phyloP scores from a whole-genome alignment of 1,140 invertebrate genomes.

The Musca domestica region DNA sequence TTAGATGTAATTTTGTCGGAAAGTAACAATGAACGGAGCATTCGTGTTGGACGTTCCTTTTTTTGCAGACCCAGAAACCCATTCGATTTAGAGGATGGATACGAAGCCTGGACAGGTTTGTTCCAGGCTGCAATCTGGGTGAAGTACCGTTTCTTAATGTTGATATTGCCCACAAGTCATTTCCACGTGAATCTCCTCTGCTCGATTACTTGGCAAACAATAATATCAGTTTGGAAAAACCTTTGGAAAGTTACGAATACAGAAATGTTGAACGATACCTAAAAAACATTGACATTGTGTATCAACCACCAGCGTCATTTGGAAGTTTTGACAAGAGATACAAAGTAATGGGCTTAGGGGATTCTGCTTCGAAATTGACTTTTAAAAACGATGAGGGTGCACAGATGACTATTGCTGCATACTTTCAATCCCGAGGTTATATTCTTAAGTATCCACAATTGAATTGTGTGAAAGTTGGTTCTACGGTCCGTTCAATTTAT shows the following conservation, averaged over 20 bases:
- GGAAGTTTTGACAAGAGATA: slow-evolving; percentile 43
- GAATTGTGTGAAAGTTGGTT: slow-evolving; percentile 64
- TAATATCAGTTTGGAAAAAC: neutral
- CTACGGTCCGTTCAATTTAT: slow-evolving; percentile 56
- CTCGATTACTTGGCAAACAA: slow-evolving; percentile 47
- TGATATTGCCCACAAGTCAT: slow-evolving; percentile 72
- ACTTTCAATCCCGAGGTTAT: slow-evolving; percentile 51
- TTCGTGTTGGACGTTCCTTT: slow-evolving; percentile 55
- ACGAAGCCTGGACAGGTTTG: slow-evolving; percentile 70
- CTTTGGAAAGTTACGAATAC: too few species aligned
- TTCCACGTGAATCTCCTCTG: slow-evolving; percentile 58
- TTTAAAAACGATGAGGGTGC: slow-evolving; percentile 52
- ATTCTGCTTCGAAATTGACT: slow-evolving; percentile 36
- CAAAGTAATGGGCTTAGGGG: slow-evolving; percentile 55
- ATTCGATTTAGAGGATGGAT: slow-evolving; percentile 60
- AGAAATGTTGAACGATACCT: slow-evolving; percentile 26
- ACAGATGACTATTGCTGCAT: slow-evolving; percentile 56
- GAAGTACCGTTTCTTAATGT: slow-evolving; percentile 70
- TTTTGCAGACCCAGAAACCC: slow-evolving; percentile 41
- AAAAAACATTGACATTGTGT: slow-evolving; percentile 37
- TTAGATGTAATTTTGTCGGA: slow-evolving; percentile 74
- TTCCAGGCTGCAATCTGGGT: slow-evolving; percentile 74
- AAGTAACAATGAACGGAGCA: slow-evolving; percentile 57
- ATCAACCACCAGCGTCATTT: slow-evolving; percentile 37
- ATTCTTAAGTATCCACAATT: slow-evolving; percentile 58